phyloP scores from a whole-genome alignment of 2,113 vertebrate species.

The Lanius collurio region DNA sequence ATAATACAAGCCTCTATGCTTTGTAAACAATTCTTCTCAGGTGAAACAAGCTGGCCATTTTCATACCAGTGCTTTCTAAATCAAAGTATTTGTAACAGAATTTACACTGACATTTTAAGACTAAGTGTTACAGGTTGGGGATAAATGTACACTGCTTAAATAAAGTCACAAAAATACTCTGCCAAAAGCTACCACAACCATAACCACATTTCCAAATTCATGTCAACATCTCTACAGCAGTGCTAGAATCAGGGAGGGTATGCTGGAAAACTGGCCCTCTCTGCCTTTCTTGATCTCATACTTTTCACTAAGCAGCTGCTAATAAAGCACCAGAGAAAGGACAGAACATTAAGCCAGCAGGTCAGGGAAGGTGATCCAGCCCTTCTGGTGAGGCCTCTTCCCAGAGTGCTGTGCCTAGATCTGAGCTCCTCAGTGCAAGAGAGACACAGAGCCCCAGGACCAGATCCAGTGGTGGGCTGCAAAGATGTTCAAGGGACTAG shows the following conservation, averaged over 20 bases:
- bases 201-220: background rate
- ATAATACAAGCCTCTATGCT: background rate
- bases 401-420: rapidly evolving
- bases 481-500: background rate
- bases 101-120: background rate
- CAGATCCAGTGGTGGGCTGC: too few species aligned
- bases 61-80: background rate
- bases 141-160: background rate
- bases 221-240: background rate
- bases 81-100: background rate
- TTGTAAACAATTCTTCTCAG: background rate
- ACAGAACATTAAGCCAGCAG: background rate
- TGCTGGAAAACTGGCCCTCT: background rate
- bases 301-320: background rate
- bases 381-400: background rate
- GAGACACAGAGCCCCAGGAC: background rate
- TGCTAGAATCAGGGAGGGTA: background rate
- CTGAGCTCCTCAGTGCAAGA: background rate
- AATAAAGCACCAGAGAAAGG: background rate
- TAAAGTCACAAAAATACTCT: background rate
- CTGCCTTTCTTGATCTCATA: background rate
- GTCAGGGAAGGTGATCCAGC: background rate
- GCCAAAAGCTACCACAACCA: background rate
- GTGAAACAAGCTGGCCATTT: background rate
- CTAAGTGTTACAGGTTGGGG: background rate